Percentiles rank a stretch among this genome's conserved stretches.
Evolutionary conservation across 2,797 vertebrate genomes (phyloP).

Genomic region (Mionectes olivaceus): DNA sequence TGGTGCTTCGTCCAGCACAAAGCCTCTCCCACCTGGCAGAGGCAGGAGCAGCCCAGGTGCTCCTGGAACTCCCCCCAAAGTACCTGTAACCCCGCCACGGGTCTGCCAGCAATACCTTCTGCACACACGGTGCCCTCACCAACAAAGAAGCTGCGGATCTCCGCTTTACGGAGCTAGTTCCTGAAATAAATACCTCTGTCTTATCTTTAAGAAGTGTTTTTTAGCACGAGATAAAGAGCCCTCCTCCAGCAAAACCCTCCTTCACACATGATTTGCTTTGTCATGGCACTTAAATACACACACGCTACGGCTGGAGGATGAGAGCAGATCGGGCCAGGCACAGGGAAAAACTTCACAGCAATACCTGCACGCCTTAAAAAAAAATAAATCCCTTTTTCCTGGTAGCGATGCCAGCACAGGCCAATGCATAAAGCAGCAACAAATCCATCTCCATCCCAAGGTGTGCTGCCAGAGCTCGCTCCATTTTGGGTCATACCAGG

Average conservation of each 20-base stretch:
- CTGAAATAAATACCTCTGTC: not conserved
- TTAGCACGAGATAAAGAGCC: not conserved
- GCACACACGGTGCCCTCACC: not conserved
- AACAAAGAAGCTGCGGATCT: not conserved
- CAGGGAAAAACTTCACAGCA: not conserved
- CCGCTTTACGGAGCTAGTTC: not conserved
- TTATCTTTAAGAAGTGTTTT: not conserved
- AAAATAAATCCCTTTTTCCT: not conserved
- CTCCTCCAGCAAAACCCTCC: not conserved
- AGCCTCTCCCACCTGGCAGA: not conserved
- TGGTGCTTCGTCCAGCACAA: not conserved
- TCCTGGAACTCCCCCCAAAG: not conserved
- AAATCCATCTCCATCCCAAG: not conserved
- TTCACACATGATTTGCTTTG: slow-evolving; percentile 48
- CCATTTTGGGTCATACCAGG: slow-evolving; percentile 20
- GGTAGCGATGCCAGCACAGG: not conserved
- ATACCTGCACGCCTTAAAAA: not conserved
- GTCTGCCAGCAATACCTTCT: not conserved
- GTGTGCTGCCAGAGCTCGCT: not conserved
- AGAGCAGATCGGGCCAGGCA: not conserved
- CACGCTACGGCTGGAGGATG: not conserved
- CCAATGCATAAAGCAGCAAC: not conserved
- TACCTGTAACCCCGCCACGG: not conserved
- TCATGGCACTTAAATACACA: slow-evolving; percentile 30
- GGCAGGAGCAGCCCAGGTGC: not conserved